These are phyloP conservation scores for Drosophila funebris DNA, from an alignment of 1,140 invertebrate species.

Conservation along the genomic window DNA sequence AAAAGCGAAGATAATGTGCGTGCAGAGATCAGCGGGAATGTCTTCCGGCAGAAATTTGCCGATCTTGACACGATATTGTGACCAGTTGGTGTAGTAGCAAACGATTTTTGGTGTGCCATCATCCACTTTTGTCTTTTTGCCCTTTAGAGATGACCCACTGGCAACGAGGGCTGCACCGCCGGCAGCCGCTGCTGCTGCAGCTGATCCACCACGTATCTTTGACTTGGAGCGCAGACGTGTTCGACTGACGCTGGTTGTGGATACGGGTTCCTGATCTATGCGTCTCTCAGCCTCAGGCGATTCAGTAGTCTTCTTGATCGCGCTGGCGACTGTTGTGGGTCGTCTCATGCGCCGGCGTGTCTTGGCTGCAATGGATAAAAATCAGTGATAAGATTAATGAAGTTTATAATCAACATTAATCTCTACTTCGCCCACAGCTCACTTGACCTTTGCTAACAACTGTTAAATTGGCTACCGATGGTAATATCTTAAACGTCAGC, in stretches of 20 bases:
- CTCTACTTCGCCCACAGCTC: not conserved
- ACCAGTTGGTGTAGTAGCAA: slow-evolving; percentile 99
- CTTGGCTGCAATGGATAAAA: slow-evolving; percentile 56
- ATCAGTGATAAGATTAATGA: slow-evolving; percentile 1
- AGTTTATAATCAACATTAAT: not conserved
- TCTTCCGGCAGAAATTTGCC: slow-evolving; percentile 98
- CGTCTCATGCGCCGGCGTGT: slow-evolving; percentile 85
- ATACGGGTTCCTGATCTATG: slow-evolving; percentile 86
- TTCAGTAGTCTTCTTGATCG: slow-evolving; percentile 83
- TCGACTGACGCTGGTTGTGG: slow-evolving; percentile 86
- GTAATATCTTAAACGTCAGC: not conserved
- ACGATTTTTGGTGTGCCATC: slow-evolving; percentile 89
- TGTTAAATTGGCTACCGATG: slow-evolving; percentile 2
- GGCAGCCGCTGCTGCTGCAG: slow-evolving; percentile 85
- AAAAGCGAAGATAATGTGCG: slow-evolving; percentile 98
- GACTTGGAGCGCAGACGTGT: slow-evolving; percentile 87
- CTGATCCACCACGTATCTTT: slow-evolving; percentile 85
- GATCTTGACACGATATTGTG: slow-evolving; percentile 95
- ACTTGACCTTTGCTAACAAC: slow-evolving; percentile 21
- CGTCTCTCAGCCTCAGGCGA: slow-evolving; percentile 83
- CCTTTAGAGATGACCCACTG: slow-evolving; percentile 84
- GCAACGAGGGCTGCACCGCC: slow-evolving; percentile 86
- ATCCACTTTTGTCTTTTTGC: slow-evolving; percentile 87
- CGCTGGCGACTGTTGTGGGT: slow-evolving; percentile 84
- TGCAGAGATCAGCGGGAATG: slow-evolving; percentile 97